Base-by-base conservation (phyloP, 1,140 invertebrate genomes). In the Sycophila sp. region DNA sequence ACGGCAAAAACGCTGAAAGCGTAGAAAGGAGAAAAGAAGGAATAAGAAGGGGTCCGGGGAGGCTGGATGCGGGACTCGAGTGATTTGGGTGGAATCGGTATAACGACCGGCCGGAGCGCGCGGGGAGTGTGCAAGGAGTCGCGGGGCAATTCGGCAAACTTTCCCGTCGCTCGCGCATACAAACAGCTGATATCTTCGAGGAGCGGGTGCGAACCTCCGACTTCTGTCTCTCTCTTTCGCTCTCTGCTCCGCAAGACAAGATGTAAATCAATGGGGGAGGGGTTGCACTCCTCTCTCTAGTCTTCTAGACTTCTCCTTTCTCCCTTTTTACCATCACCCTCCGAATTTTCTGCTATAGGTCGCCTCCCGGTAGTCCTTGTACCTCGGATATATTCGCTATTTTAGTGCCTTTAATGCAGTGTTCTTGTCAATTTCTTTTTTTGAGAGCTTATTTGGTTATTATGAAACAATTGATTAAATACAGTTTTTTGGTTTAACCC, bases 101-200 rank as follows among this genome's bases (percentile, higher is more conserved):
- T 60, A 60, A 62, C 67, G 58, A 62, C 45, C 56, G 60, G 60
- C 3, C 32, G 22, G 28, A 28, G 34, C 69, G 49, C 72, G 73
- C 59, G 66, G 40, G 76, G 71, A 49, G 78, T 76, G 75, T 77
- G 78, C 81, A 83, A 82, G 79, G 75, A 84, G 82, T 83, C 83
- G 80, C 80, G 80, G 78, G 77, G 81, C 82, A 83, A 85, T 85
- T 84, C 82, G 79, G 83, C 81, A 83, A 85, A 85, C 80, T 85
- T 85, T 84, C 78, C 77, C 77, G 76, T 80, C 76, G 78, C 77
- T 77, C 80, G 80, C 78, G 83, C 82, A 84, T 85, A 85, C 83
- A 85, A 85, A 85, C 83, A 81, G 79, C 83, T 81, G 78, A 83
- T 84, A 84, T 84, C 81, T 24, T 42, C 58, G 24, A 15, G 36